Base-by-base conservation (phyloP, 1,140 invertebrate genomes). In the Frieseomelitta varia region DNA sequence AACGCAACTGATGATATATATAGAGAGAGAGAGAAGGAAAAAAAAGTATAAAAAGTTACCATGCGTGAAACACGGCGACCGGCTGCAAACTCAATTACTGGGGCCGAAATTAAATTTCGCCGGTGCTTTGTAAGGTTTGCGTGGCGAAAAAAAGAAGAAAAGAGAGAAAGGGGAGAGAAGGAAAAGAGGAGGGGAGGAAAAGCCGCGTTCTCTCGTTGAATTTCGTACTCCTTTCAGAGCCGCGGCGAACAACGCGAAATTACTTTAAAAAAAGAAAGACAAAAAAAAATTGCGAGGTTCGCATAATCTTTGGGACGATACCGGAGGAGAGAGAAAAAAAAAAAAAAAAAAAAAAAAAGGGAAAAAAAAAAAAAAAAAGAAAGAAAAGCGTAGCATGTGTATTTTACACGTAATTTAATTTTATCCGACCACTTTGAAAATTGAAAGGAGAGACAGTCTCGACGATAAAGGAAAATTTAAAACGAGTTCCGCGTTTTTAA, bases 21-120 rank as follows among this genome's bases (percentile, higher is more conserved):
- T 6, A 21, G 11, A 24, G 19, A 69, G 39, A n/a, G 1, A 34
- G 4, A 24, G 12, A 21, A 12, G 14, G 6, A 8, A n/a, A 11
- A n/a, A 10, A 17, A 24, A 2, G 6, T n/a, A 17, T 14, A n/a
- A 17, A 30, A n/a, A 47, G 67, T 80, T 58, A 56, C 67, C 51
- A 73, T 53, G 63, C 77, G 53, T 56, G n/a, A 58, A 80, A 58
- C 27, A 24, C 56, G 24, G 19, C 24, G n/a, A 39, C 55, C 79
- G 14, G 51, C 21, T 65, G 27, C 71, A 75, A 75, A 81, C 58
- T 81, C 58, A 81, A 81, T 81, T 75, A 81, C 47, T 27, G 56
- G 21, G 4, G 24, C 47, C 27, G 79, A 81, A 81, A 81, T 81
- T 81, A 81, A 75, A 81, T 75, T 74, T 74, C 47, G 11, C 58